Conservation (phyloP, 2,797 vertebrate species). For the Zonotrichia albicollis region DNA sequence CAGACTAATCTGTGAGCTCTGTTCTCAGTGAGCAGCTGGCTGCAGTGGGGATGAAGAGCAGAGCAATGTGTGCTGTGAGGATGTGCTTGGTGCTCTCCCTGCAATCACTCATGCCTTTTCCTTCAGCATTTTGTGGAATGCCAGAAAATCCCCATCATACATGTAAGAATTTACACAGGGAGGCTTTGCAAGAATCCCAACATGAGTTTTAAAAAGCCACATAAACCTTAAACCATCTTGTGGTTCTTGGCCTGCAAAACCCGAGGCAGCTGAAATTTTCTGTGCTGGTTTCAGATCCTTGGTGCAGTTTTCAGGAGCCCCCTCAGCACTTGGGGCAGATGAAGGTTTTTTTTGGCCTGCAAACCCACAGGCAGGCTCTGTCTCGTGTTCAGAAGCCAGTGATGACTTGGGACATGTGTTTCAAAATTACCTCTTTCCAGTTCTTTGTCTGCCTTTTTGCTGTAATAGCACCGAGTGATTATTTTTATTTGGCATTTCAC, state of each 20-base stretch:
- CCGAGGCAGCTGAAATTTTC: not conserved
- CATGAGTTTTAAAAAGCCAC: not conserved
- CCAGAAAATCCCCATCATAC: not conserved
- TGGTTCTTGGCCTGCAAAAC: not conserved
- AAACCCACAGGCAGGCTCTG: rapidly evolving
- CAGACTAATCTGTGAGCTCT: not conserved
- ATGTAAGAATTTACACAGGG: rapidly evolving
- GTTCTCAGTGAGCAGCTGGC: not conserved
- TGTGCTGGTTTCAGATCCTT: rapidly evolving
- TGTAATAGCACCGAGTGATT: not conserved
- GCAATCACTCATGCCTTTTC: rapidly evolving
- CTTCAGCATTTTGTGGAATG: not conserved
- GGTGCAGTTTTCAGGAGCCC: not conserved
- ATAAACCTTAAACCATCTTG: rapidly evolving
- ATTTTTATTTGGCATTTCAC: constrained; percentile 19
- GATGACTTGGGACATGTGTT: not conserved
- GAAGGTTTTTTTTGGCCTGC: not conserved
- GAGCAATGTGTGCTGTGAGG: not conserved
- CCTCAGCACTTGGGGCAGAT: not conserved
- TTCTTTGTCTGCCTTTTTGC: not conserved
- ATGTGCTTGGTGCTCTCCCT: not conserved
- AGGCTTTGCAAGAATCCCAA: not conserved
- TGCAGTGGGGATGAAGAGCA: not conserved
- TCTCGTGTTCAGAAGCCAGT: not conserved
- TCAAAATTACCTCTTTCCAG: not conserved